phyloP scores from a whole-genome alignment of 2,888 invertebrate genomes.

The Oithona nana region DNA sequence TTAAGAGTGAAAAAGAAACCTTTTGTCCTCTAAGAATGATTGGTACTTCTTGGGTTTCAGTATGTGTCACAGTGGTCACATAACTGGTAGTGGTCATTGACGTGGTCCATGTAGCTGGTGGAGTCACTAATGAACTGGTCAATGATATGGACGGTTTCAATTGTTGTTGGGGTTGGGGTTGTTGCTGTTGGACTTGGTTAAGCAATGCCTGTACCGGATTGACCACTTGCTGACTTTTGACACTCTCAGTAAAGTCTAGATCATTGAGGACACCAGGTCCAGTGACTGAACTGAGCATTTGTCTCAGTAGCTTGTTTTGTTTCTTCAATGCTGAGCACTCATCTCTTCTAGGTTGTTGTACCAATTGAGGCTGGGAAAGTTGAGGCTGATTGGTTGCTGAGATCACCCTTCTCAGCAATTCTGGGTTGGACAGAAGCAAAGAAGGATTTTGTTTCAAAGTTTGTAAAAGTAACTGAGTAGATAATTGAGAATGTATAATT shows the following conservation, averaged over 20 bases:
- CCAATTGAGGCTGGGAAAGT: neutral
- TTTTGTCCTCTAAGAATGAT: neutral
- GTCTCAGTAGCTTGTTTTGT: neutral
- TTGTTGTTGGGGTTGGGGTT: too few species aligned
- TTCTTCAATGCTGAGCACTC: neutral
- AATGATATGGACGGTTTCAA: too few species aligned
- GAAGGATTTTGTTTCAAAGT: neutral
- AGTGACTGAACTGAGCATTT: neutral
- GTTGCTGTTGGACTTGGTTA: neutral
- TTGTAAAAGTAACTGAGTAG: neutral
- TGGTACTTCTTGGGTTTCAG: neutral
- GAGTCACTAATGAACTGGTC: neutral
- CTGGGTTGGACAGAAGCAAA: neutral
- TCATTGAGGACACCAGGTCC: neutral
- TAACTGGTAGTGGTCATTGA: neutral
- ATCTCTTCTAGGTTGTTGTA: too few species aligned
- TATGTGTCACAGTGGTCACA: neutral
- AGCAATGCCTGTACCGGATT: neutral
- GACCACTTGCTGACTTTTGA: neutral
- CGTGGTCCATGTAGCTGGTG: neutral
- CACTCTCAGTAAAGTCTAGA: neutral
- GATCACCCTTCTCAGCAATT: neutral
- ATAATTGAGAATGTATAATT: neutral
- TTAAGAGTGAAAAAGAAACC: neutral
- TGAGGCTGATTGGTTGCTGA: neutral